Evolutionary conservation across 2,797 vertebrate species (phyloP).

Genomic region (Enteromius radiatus): DNA sequence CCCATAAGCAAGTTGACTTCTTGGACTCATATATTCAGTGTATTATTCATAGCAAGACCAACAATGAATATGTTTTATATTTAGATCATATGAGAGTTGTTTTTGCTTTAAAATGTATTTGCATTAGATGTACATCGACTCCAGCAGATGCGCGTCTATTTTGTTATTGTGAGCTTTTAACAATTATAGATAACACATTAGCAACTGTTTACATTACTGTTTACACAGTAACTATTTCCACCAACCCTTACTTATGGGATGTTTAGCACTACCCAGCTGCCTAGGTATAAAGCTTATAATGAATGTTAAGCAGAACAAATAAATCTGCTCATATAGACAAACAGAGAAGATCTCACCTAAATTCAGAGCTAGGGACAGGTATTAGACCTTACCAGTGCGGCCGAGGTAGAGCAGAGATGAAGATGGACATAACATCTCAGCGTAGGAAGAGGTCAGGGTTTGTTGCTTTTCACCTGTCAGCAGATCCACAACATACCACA

Average conservation of each 20-base stretch:
- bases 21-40: not conserved
- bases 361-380: not conserved
- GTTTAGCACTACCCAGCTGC: not conserved
- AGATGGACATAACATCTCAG: conserved; percentile 93
- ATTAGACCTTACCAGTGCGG: conserved; percentile 78
- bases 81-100: not conserved
- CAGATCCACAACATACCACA: conserved; percentile 96
- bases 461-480: conserved; percentile 97
- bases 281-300: not conserved
- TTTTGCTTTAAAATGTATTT: not conserved
- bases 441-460: conserved; percentile 93
- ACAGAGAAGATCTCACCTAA: not conserved
- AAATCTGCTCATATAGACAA: not conserved
- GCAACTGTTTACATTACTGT: not conserved
- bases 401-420: conserved; percentile 94
- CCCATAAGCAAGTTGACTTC: not conserved
- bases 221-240: not conserved
- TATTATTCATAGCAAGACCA: not conserved
- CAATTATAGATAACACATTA: not conserved
- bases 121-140: not conserved
- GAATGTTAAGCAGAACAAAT: too few species aligned
- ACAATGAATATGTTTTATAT: not conserved
- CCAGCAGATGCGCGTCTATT: not conserved
- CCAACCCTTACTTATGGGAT: not conserved
- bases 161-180: not conserved